Percentiles rank a stretch among this genome's conserved stretches.
These are phyloP conservation scores for Prionace glauca DNA, from an alignment of 2,797 vertebrate species.

Conservation along the genomic window DNA sequence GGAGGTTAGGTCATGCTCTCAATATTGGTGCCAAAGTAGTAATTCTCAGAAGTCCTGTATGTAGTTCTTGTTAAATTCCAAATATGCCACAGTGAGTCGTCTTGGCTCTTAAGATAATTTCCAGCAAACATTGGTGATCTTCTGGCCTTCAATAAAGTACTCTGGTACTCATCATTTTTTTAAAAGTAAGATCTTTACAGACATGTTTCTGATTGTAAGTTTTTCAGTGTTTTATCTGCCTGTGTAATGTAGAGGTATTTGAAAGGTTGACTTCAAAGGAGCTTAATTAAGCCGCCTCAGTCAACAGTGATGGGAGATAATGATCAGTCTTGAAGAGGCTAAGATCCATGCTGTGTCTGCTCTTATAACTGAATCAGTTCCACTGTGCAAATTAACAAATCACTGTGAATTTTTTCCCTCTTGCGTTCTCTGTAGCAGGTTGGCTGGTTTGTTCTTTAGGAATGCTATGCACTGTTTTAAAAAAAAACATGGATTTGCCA, in stretches of 20 bases:
- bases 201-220: slow-evolving; percentile 6
- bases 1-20: no score
- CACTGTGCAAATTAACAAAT: slow-evolving; percentile 28
- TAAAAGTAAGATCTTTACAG: neutral
- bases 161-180: neutral
- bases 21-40: neutral
- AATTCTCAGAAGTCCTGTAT: neutral
- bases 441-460: slow-evolving; percentile 45
- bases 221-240: neutral
- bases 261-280: slow-evolving; percentile 33
- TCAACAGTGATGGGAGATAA: slow-evolving; percentile 29
- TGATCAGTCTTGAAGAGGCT: slow-evolving; percentile 26
- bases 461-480: slow-evolving; percentile 50
- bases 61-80: neutral
- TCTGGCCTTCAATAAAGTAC: neutral
- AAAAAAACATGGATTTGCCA: slow-evolving; percentile 41
- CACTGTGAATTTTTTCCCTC: neutral
- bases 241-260: neutral
- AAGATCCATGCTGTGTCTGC: slow-evolving; percentile 35
- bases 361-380: slow-evolving; percentile 18
- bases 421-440: neutral
- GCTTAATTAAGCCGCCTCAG: slow-evolving; percentile 39
- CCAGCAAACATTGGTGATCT: neutral
- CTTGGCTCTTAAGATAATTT: neutral
- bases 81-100: neutral